Conservation (phyloP, 92 coral and sea anemone species). For the Meandrina meandrites region DNA sequence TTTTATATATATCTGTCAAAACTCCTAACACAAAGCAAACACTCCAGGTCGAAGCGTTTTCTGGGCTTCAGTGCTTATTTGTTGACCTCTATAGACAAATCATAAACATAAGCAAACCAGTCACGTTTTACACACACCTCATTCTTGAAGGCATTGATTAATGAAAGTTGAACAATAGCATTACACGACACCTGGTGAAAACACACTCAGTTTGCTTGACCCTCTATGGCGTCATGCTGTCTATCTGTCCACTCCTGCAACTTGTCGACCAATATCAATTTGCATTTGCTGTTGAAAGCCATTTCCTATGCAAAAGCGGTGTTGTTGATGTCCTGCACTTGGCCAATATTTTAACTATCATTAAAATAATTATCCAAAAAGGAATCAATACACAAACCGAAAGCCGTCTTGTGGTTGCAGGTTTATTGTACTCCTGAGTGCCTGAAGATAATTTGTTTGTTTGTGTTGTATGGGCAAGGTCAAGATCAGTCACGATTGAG, state of each 20-base stretch:
- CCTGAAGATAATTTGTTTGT: conserved; percentile 33
- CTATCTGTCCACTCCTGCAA: conserved; percentile 5
- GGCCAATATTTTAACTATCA: conserved; percentile 28
- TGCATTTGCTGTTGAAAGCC: conserved; percentile 15
- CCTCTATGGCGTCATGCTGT: background rate
- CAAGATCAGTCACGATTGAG: conserved; percentile 23
- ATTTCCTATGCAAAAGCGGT: conserved; percentile 16
- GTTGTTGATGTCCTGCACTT: conserved; percentile 4
- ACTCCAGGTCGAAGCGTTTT: background rate
- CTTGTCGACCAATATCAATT: conserved; percentile 24
- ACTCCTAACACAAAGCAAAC: background rate
- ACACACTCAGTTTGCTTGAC: conserved; percentile 3
- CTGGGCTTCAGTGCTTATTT: background rate
- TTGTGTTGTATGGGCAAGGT: conserved; percentile 36
- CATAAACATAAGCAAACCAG: background rate
- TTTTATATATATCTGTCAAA: no score
- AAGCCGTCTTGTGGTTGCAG: background rate
- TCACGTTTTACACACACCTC: conserved; percentile 3
- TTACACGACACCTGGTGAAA: background rate
- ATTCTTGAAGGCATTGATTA: background rate
- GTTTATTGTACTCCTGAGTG: conserved; percentile 10
- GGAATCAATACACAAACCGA: conserved; percentile 18
- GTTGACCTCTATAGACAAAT: background rate
- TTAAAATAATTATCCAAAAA: conserved; percentile 1
- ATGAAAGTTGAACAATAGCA: conserved; percentile 6